These are phyloP conservation scores for Mythimna lalbum DNA, from an alignment of 2,888 invertebrate genomes.

Conservation along the genomic window DNA sequence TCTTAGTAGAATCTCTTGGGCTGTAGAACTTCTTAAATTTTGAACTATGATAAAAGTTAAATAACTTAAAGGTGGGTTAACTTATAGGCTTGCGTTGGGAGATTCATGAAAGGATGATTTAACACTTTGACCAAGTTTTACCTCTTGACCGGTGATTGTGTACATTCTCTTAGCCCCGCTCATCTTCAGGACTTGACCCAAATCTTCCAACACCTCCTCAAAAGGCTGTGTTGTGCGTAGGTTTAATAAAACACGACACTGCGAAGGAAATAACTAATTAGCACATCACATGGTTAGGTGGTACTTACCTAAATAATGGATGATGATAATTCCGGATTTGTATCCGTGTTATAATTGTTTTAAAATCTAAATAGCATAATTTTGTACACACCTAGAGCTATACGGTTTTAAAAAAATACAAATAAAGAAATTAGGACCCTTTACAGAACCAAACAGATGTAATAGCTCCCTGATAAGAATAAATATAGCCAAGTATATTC, in stretches of 20 bases:
- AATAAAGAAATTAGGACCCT: not conserved
- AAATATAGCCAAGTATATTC: not conserved
- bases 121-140: slow-evolving; percentile 74
- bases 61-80: too few relatives aligned
- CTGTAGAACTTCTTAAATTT: too few relatives aligned
- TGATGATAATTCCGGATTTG: too few relatives aligned
- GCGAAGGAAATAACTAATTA: slow-evolving; percentile 60
- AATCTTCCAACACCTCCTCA: slow-evolving; percentile 97
- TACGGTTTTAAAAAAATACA: too few relatives aligned
- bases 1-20: too few relatives aligned
- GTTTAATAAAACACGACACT: slow-evolving; percentile 97
- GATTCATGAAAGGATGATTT: not conserved
- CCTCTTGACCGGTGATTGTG: slow-evolving; percentile 97
- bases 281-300: not conserved
- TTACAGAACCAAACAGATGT: too few relatives aligned
- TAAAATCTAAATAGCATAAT: too few relatives aligned
- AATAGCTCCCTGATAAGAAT: too few relatives aligned
- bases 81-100: not conserved
- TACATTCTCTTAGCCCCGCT: slow-evolving; percentile 97
- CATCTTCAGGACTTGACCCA: slow-evolving; percentile 98
- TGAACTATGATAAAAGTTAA: too few relatives aligned
- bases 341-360: too few relatives aligned
- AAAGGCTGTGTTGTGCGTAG: slow-evolving; percentile 98
- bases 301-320: too few relatives aligned
- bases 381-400: too few relatives aligned